Evolutionary conservation across 2,113 vertebrate species (phyloP).

Genomic region (Sterna hirundo): DNA sequence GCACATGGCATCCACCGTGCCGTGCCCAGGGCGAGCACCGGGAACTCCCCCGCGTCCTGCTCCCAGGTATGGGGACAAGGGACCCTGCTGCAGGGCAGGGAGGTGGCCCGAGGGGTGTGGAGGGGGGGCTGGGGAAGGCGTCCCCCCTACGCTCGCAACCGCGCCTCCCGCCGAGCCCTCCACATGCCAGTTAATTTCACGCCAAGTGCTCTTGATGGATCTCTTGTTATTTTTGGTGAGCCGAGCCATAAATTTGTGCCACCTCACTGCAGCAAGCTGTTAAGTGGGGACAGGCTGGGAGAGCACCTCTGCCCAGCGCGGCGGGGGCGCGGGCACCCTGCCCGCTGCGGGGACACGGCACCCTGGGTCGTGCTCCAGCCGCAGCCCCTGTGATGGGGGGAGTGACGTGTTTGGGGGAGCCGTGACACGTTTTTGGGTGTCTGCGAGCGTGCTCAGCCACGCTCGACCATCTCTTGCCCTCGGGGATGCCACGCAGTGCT

Average conservation of each 20-base stretch:
- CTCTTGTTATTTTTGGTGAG: constrained; percentile 84
- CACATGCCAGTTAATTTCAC: constrained; percentile 79
- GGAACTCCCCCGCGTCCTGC: not conserved
- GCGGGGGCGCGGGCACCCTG: accelerated
- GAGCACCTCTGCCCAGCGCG: not conserved
- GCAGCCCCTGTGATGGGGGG: not conserved
- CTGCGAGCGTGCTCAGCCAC: not conserved
- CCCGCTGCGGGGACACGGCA: accelerated
- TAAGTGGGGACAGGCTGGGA: not conserved
- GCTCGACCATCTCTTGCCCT: not conserved
- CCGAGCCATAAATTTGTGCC: constrained; percentile 79
- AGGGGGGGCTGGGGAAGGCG: not conserved
- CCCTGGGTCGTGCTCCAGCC: accelerated
- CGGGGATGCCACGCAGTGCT: accelerated
- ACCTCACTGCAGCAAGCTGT: constrained; percentile 75
- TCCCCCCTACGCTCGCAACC: not conserved
- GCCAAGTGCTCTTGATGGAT: constrained; percentile 81
- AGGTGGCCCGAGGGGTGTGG: accelerated
- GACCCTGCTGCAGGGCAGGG: not conserved
- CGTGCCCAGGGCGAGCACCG: accelerated
- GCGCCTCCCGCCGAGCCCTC: constrained; percentile 14
- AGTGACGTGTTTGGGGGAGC: not conserved
- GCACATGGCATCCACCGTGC: accelerated
- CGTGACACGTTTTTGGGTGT: accelerated
- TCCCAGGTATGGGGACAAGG: accelerated